Percentiles rank a stretch among this genome's conserved stretches.
Evolutionary conservation across 1,140 invertebrate genomes (phyloP).

Genomic region (Vollenhovia emeryi): DNA sequence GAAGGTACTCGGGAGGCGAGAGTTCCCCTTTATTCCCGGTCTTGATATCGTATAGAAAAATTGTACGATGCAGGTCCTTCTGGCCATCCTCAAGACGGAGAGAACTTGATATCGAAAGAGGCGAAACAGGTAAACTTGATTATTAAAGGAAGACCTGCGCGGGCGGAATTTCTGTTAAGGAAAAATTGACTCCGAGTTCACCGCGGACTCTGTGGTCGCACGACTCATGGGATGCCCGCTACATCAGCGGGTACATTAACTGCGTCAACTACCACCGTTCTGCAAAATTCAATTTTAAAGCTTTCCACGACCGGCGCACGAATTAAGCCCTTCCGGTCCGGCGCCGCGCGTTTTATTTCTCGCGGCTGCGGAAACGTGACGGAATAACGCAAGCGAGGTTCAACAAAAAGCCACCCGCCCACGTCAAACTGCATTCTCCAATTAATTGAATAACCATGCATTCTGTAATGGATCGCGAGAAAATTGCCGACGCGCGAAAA

Average conservation of each 20-base stretch:
- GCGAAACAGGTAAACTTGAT: neutral
- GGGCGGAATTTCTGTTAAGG: neutral
- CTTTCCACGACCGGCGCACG: neutral
- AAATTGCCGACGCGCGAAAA: neutral
- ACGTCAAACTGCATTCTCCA: neutral
- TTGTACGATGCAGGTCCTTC: neutral
- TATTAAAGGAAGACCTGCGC: neutral
- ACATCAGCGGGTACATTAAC: slow-evolving; percentile 26
- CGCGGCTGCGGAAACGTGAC: neutral
- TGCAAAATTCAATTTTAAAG: slow-evolving; percentile 34
- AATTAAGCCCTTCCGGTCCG: slow-evolving; percentile 4
- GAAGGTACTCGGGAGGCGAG: neutral
- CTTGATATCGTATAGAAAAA: neutral
- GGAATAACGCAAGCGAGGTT: neutral
- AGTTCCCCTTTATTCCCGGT: neutral
- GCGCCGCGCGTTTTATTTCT: slow-evolving; percentile 2
- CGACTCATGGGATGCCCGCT: neutral
- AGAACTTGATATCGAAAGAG: neutral
- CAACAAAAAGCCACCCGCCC: neutral
- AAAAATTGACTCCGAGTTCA: neutral
- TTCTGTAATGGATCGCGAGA: neutral
- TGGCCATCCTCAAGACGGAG: neutral
- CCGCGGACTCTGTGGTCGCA: neutral
- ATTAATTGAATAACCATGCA: neutral
- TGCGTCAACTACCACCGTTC: slow-evolving; percentile 1